phyloP scores from a whole-genome alignment of 2,888 invertebrate genomes.

The Microlaimidae sp. region DNA sequence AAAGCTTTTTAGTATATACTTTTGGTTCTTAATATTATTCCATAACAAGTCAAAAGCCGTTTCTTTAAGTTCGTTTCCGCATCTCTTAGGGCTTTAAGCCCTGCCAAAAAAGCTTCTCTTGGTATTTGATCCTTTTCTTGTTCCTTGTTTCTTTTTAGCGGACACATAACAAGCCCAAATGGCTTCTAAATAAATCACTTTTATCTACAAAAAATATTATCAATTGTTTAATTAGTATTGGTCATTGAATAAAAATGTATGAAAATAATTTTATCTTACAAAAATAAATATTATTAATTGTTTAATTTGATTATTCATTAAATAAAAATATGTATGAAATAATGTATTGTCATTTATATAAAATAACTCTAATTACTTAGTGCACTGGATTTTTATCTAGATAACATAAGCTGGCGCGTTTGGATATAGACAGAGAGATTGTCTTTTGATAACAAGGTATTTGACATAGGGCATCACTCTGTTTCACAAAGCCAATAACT shows the following conservation, averaged over 20 bases:
- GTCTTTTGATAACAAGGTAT: not conserved
- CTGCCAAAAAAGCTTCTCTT: conserved; percentile 5
- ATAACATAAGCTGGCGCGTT: not conserved
- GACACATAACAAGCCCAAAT: conserved; percentile 3
- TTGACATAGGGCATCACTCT: too few species aligned
- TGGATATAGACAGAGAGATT: not conserved
- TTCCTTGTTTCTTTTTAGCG: not conserved
- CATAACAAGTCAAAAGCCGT: not conserved
- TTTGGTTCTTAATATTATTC: not conserved
- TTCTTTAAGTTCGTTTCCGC: not conserved
- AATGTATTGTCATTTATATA: not conserved
- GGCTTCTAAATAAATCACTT: conserved; percentile 3
- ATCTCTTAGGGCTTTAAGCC: conserved; percentile 7
- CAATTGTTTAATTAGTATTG: too few species aligned
- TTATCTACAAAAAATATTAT: not conserved
- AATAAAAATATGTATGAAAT: not conserved
- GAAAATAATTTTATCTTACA: too few species aligned
- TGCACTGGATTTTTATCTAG: not conserved
- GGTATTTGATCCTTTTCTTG: not conserved
- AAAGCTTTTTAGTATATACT: too few species aligned
- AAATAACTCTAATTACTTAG: not conserved
- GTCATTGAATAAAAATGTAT: not conserved
- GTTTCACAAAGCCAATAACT: too few species aligned
- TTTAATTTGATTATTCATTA: too few species aligned
- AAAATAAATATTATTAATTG: too few species aligned